Conservation (phyloP, 2,797 vertebrate species). For the Scyliorhinus canicula region DNA sequence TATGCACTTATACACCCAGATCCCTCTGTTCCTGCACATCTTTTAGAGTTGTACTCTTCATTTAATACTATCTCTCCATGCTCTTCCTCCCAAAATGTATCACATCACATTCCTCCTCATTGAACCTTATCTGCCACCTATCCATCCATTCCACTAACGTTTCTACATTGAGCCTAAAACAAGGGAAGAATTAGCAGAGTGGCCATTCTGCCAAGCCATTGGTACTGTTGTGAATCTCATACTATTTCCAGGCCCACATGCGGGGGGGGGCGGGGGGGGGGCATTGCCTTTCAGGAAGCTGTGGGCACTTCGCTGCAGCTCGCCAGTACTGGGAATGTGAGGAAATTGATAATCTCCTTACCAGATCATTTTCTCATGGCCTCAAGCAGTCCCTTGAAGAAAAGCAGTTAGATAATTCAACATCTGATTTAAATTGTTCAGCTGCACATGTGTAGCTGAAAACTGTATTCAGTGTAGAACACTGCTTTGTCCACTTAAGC, state of each 20-base stretch:
- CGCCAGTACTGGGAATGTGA: neutral
- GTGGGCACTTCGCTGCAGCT: neutral
- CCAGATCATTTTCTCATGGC: neutral
- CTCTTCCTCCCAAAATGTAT: no score
- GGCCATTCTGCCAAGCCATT: neutral
- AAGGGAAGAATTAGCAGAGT: neutral
- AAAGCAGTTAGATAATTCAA: neutral
- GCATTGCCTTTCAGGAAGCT: neutral
- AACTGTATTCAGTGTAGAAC: neutral
- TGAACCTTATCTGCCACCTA: no score
- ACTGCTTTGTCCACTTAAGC: neutral
- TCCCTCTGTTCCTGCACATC: no score
- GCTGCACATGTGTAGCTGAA: neutral
- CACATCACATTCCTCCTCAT: no score
- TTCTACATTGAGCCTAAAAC: neutral
- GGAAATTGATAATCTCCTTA: neutral
- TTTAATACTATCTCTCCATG: no score
- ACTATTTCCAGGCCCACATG: neutral
- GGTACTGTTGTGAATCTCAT: neutral
- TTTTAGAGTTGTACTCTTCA: no score
- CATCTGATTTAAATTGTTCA: neutral
- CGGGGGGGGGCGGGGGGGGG: no score
- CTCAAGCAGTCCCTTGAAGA: neutral
- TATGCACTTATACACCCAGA: no score
- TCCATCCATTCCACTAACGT: no score